Conservation (phyloP, 35 echinoderm and acorn worm species). For the Lytechinus pictus region DNA sequence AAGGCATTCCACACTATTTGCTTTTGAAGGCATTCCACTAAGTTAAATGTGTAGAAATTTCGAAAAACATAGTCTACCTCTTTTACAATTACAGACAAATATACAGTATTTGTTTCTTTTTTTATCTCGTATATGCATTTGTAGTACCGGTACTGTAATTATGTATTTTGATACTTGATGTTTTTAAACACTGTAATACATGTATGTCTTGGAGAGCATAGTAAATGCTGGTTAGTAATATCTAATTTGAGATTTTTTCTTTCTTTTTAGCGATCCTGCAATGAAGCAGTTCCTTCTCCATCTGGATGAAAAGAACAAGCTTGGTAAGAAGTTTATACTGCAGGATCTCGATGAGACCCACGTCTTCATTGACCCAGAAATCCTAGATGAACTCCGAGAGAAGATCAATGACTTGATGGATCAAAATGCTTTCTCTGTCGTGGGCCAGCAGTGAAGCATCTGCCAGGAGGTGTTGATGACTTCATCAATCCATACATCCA, state of each 20-base stretch:
- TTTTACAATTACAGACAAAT: no score
- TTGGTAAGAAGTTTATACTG: slow-evolving; percentile 85
- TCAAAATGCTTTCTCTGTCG: slow-evolving; percentile 77
- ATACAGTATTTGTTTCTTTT: no score
- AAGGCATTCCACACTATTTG: no score
- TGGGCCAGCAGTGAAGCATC: background rate
- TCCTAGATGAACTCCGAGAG: slow-evolving; percentile 74
- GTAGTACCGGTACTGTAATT: no score
- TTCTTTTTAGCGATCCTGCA: slow-evolving; percentile 82
- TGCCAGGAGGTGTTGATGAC: background rate
- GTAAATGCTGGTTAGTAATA: no score
- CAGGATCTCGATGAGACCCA: slow-evolving; percentile 91
- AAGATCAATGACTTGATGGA: slow-evolving; percentile 97
- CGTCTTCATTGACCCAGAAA: slow-evolving; percentile 86
- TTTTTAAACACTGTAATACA: background rate
- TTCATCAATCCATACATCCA: background rate
- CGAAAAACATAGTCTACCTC: no score
- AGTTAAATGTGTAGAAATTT: no score
- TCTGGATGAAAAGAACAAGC: slow-evolving; percentile 80
- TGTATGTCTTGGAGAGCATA: no score
- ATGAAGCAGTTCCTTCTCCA: slow-evolving; percentile 98
- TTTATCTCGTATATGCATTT: no score
- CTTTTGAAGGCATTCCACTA: no score
- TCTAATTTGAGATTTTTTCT: background rate
- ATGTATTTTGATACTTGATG: slow-evolving; percentile 21